Base-by-base conservation (phyloP, 2,888 invertebrate species). In the Criorhina ranunculi region DNA sequence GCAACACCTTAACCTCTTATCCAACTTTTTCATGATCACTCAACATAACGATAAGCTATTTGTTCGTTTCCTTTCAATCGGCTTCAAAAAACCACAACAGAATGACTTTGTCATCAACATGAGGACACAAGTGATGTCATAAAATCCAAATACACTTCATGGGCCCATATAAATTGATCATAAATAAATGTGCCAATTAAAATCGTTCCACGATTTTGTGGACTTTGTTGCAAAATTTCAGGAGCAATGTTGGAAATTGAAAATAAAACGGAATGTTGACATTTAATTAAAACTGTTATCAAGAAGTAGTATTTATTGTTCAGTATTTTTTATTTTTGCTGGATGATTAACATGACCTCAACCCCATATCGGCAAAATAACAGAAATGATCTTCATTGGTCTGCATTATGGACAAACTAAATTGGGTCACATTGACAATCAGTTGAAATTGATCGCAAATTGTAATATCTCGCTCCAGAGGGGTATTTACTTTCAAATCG, bases 281-380 rank as follows among this genome's bases (percentile, higher is more conserved):
- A 76, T 37, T 70, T 76, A 70, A 76, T 76, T 81, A 77, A 82
- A 59, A 37, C 33, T 31, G 59, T 76, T 82, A 76, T 76, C 76
- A 57, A 64, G 49, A 55, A 64, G 37, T 37, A 35, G 40, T 70
- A 75, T 80, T 60, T 60, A 55, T 62, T 67, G 35, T 75, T 24
- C 29, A 64, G 11, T 24, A 57, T 57, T 31, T n/a, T n/a, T n/a
- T n/a, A n/a, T n/a, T n/a, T n/a, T 55, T 44, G n/a, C 7, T 2
- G 42, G 55, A 75, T 76, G 44, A 77, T 82, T 82, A 77, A 77
- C 77, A 60, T 82, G 81, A 78, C 77, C 82, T 82, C 64, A 59
- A 72, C 40, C 55, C 62, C 51, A 70, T 75, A 69, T 51, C 69
- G 57, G 42, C 44, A 12, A 60, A 51, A 17, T 8, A 57, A 49